Percentiles rank a stretch among this genome's conserved stretches.
Conservation (phyloP, 2,888 invertebrate species). For the Lymantria monacha region DNA sequence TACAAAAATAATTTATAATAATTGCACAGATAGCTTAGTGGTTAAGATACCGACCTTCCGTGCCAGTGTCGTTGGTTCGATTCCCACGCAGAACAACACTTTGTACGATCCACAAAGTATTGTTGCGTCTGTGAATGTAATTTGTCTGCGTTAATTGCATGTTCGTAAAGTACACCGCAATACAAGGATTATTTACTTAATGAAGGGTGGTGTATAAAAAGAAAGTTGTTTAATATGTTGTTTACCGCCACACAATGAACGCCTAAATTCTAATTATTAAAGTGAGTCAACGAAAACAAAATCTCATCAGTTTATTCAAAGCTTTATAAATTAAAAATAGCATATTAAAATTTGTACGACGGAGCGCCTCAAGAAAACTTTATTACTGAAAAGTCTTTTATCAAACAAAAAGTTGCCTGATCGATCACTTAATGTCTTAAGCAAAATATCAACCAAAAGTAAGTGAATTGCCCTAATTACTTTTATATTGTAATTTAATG, state of each 20-base stretch:
- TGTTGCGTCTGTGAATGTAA: too few relatives aligned
- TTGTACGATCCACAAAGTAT: too few relatives aligned
- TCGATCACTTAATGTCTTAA: conserved; percentile 3
- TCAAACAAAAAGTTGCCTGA: not conserved
- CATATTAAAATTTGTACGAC: not conserved
- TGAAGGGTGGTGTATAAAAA: too few relatives aligned
- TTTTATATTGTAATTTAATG: conserved; percentile 13
- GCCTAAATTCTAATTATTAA: not conserved
- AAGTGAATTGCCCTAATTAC: conserved; percentile 12
- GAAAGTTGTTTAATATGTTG: not conserved
- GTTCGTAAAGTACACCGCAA: too few relatives aligned
- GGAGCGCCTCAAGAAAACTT: not conserved
- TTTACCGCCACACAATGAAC: not conserved
- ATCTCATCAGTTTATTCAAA: conserved; percentile 1
- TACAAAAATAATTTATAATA: too few relatives aligned
- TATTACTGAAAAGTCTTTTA: not conserved
- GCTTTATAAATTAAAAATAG: conserved; percentile 1
- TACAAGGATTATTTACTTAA: too few relatives aligned
- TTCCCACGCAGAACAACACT: too few relatives aligned
- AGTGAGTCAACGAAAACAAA: not conserved
- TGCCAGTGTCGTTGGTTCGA: too few relatives aligned
- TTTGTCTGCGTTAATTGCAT: too few relatives aligned
- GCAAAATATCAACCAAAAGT: conserved; percentile 5
- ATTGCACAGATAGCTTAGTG: too few relatives aligned
- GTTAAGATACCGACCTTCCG: too few relatives aligned